These are phyloP conservation scores for Hypselothyrea guttata DNA, from an alignment of 2,888 invertebrate species.

Conservation along the genomic window DNA sequence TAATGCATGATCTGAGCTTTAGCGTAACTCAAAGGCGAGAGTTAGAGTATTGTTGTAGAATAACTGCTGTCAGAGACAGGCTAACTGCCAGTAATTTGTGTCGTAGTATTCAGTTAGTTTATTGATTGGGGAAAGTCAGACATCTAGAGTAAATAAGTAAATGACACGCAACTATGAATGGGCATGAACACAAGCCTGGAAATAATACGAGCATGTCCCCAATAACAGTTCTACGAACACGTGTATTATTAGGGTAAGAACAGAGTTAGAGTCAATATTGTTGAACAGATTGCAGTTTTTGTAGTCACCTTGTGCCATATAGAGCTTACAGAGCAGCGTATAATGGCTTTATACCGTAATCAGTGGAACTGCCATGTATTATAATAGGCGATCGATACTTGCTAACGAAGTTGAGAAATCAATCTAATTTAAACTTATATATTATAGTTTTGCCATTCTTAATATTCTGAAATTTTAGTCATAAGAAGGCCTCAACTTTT, in stretches of 20 bases:
- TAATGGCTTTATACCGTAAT: too few species aligned
- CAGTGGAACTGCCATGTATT: too few species aligned
- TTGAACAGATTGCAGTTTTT: not conserved
- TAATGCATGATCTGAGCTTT: too few species aligned
- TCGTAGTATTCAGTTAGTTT: not conserved
- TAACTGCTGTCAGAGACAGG: not conserved
- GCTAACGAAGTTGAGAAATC: too few species aligned
- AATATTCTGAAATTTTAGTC: too few species aligned
- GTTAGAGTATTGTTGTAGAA: too few species aligned
- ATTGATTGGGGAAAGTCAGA: constrained; percentile 35
- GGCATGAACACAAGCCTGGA: too few species aligned
- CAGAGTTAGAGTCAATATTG: not conserved
- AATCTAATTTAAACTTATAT: too few species aligned
- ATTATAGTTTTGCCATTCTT: too few species aligned
- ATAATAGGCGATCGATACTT: too few species aligned
- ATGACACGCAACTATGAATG: constrained; percentile 21
- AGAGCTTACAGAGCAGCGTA: not conserved
- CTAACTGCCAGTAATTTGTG: constrained; percentile 15
- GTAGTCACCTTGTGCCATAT: not conserved
- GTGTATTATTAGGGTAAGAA: not conserved
- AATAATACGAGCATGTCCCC: not conserved
- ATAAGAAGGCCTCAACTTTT: too few species aligned
- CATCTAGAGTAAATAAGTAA: not conserved
- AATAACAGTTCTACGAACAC: not conserved
- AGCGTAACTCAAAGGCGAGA: not conserved